These are phyloP conservation scores for Amblyopsis hoosieri DNA, from an alignment of 2,797 vertebrate genomes.

Conservation along the genomic window DNA sequence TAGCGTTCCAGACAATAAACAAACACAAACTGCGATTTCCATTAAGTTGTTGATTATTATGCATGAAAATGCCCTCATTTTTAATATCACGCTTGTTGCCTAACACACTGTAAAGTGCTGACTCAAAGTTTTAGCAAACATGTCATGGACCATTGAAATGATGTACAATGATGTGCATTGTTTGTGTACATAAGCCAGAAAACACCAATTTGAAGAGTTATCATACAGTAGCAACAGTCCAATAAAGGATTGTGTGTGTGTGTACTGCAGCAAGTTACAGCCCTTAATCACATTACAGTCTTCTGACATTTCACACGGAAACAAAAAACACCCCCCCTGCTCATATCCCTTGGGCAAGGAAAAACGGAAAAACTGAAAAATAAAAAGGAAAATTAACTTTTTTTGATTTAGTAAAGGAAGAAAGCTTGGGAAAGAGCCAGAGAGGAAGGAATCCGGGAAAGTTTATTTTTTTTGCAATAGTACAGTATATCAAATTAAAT, in stretches of 20 bases:
- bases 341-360: neutral
- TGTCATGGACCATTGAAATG: conserved; percentile 44
- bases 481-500: too few relatives aligned
- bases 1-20: neutral
- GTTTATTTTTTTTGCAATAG: neutral
- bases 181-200: conserved; percentile 5
- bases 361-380: neutral
- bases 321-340: too few relatives aligned
- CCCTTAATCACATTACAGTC: too few relatives aligned
- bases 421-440: too few relatives aligned
- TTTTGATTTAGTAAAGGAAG: neutral
- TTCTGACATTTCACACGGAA: too few relatives aligned
- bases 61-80: conserved; percentile 4
- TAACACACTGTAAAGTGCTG: conserved; percentile 38
- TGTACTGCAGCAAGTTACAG: too few relatives aligned
- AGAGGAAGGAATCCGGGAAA: too few relatives aligned
- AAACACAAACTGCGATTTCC: neutral
- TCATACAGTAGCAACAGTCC: neutral
- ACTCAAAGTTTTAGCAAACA: conserved; percentile 34
- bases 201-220: neutral
- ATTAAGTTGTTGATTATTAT: neutral
- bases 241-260: too few relatives aligned
- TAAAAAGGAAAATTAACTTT: neutral
- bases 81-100: conserved; percentile 14
- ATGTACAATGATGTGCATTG: conserved; percentile 27